phyloP scores from a whole-genome alignment of 2,888 invertebrate genomes.

The Nebria brevicollis region DNA sequence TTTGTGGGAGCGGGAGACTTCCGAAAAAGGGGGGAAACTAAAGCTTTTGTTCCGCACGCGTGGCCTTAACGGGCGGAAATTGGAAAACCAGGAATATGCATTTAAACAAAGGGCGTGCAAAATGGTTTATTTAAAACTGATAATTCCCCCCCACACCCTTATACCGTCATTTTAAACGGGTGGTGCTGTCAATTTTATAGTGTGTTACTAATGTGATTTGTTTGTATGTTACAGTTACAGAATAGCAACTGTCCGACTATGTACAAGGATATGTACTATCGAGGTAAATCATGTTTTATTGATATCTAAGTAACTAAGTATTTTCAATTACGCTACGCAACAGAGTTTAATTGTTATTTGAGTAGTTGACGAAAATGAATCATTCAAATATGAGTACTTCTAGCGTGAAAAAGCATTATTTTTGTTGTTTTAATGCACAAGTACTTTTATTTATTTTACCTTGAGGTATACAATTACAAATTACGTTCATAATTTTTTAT shows the following conservation, averaged over 20 bases:
- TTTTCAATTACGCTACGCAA: too few relatives aligned
- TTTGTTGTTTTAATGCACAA: too few relatives aligned
- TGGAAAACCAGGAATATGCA: constrained; percentile 47
- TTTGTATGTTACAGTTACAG: constrained; percentile 67
- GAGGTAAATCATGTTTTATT: constrained; percentile 67
- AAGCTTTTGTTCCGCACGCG: constrained; percentile 42
- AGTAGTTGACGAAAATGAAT: too few relatives aligned
- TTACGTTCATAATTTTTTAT: too few relatives aligned
- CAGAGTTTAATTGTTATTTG: too few relatives aligned
- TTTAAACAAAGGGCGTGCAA: constrained; percentile 35
- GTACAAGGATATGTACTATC: constrained; percentile 90
- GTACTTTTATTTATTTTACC: too few relatives aligned
- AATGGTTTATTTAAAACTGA: constrained; percentile 46
- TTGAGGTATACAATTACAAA: too few relatives aligned
- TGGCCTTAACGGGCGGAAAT: constrained; percentile 42
- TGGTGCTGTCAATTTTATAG: not conserved
- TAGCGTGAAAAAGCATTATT: too few relatives aligned
- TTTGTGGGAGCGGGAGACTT: constrained; percentile 14
- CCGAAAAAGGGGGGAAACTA: constrained; percentile 8
- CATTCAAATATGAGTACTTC: too few relatives aligned
- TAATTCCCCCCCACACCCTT: constrained; percentile 24
- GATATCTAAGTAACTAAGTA: too few relatives aligned
- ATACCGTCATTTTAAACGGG: not conserved
- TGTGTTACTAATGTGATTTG: constrained; percentile 44
- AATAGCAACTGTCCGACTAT: constrained; percentile 85